Conservation (phyloP, 2,113 vertebrate genomes). For the Catharus fuscescens region DNA sequence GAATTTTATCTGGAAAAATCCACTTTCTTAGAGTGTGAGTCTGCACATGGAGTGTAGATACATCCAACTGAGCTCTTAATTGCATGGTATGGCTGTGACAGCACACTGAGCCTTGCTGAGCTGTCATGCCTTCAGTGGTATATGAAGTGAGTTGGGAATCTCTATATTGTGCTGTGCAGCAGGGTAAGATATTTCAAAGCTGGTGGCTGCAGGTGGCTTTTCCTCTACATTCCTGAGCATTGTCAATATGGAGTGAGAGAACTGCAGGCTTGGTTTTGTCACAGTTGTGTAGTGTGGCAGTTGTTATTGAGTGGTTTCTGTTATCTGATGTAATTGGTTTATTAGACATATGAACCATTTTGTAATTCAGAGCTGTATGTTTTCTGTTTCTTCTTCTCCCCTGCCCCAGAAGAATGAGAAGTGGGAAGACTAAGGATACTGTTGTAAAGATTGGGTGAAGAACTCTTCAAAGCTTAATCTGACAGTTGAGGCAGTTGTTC, state of each 20-base stretch:
- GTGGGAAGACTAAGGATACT: not conserved
- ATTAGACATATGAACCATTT: not conserved
- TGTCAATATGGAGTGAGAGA: not conserved
- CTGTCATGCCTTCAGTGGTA: not conserved
- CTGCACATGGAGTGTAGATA: not conserved
- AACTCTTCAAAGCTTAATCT: not conserved
- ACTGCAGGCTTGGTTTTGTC: not conserved
- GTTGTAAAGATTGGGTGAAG: not conserved
- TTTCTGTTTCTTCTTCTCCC: not conserved
- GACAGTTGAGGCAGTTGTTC: not conserved
- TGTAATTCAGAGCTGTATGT: not conserved
- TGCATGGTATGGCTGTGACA: not conserved
- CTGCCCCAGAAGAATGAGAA: not conserved
- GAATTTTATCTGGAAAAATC: not conserved
- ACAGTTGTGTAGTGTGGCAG: not conserved
- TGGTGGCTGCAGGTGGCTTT: not conserved
- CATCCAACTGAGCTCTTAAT: not conserved
- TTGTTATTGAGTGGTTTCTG: not conserved
- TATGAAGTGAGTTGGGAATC: not conserved
- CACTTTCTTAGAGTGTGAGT: not conserved
- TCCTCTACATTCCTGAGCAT: not conserved
- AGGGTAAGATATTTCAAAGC: not conserved
- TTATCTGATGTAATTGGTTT: not conserved
- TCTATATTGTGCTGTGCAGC: not conserved
- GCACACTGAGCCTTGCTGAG: not conserved